Percentiles rank a stretch among this genome's conserved stretches.
phyloP scores from a whole-genome alignment of 1,140 invertebrate genomes.

The Dinoponera quadriceps region DNA sequence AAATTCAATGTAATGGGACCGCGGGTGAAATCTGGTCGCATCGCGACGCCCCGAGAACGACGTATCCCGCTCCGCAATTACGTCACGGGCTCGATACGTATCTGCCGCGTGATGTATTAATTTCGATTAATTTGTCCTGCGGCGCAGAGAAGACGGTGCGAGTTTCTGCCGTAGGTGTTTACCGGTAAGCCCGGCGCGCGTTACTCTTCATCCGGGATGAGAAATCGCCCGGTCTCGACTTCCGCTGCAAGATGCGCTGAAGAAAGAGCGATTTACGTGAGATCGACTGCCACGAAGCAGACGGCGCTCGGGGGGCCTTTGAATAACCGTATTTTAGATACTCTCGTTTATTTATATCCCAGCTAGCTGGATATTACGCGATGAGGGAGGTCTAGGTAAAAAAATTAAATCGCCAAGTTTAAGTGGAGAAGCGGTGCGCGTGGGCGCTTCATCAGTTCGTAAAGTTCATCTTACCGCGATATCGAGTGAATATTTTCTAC shows the following conservation, averaged over 20 bases:
- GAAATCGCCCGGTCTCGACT: conserved; percentile 54
- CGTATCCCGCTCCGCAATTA: conserved; percentile 41
- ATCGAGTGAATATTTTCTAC: background rate
- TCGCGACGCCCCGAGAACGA: conserved; percentile 1
- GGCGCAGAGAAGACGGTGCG: background rate
- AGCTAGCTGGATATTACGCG: conserved; percentile 1
- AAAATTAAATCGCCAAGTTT: conserved; percentile 32
- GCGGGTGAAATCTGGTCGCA: conserved; percentile 46
- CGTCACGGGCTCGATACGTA: conserved; percentile 45
- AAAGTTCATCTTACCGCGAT: background rate
- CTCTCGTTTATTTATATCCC: conserved; percentile 24
- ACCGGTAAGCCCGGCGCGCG: conserved; percentile 30
- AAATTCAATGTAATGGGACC: conserved; percentile 58
- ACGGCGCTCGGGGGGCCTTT: background rate
- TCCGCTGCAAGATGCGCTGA: conserved; percentile 43
- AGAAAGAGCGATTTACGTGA: conserved; percentile 63
- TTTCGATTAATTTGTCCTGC: conserved; percentile 41
- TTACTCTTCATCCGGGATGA: conserved; percentile 62
- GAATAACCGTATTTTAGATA: conserved; percentile 35
- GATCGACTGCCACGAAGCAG: conserved; percentile 27
- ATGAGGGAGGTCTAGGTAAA: conserved; percentile 2
- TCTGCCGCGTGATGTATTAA: conserved; percentile 47
- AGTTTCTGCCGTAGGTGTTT: conserved; percentile 32
- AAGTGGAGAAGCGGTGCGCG: background rate
- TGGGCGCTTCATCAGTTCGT: background rate